Evolutionary conservation across 2,113 vertebrate genomes (phyloP), one percentile per base, ranked within the genome.

Genomic region (Balaeniceps rex): DNA sequence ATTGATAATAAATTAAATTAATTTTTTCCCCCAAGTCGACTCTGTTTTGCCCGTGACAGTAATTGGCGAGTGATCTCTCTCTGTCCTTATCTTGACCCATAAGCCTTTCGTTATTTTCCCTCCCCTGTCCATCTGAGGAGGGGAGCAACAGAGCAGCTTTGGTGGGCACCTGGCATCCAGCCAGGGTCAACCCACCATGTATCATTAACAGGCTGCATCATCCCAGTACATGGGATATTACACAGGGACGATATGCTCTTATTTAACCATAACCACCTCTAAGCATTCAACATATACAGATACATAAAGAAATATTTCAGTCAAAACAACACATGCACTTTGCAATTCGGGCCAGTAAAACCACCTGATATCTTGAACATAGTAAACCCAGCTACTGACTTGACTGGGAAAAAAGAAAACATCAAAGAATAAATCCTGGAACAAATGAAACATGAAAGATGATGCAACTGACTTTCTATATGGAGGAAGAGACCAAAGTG

Each of bases 191-290:
- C 47, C 47, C 47, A 47, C 21, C 47, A 47, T 21, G 22, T 54
- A 31, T 21, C 84, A 79, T 25, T 74, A 75, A 85, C 80, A 57
- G 46, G 70, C 23, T 85, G 13, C 8, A 69, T 21, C 46, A 58
- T 23, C 36, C 33, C 1, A 82, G 23, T 26, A 79, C 14, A 21
- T 26, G 21, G 44, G 31, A 33, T 51, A 76, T 54, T 58, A 78
- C 11, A 44, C 14, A 55, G 21, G 16, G 14, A 31, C 3, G 0
- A 68, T 3, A 24, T 0, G 1, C 9, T 52, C 52, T 64, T 66
- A 40, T 12, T 83, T 55, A 75, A 60, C 33, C n/a, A 75, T 10
- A 68, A 74, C 33, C 25, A 34, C 7, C 25, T 49, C 33, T 46
- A 76, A 44, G 16, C 19, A 54, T 66, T 91, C 46, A 77, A 14